phyloP scores from a whole-genome alignment of 2,113 vertebrate species.

The Macrotus californicus region DNA sequence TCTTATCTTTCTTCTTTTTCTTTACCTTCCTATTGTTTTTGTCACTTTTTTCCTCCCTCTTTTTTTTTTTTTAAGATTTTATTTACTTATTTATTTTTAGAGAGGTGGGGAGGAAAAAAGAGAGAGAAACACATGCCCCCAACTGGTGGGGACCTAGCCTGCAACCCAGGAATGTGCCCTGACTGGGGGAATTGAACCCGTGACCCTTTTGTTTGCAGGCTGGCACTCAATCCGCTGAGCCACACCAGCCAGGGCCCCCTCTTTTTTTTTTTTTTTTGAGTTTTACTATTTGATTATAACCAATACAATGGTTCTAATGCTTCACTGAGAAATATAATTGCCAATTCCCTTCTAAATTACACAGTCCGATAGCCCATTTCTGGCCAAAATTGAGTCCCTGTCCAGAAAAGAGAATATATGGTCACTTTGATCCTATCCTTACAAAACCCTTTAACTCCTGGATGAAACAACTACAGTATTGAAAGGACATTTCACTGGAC shows the following conservation, averaged over 20 bases:
- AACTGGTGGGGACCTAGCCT: too few relatives aligned
- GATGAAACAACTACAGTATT: neutral
- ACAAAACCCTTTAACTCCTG: neutral
- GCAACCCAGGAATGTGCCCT: too few relatives aligned
- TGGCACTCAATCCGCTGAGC: too few relatives aligned
- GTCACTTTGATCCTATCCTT: neutral
- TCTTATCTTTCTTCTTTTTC: neutral
- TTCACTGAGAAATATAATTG: slow-evolving; percentile 9
- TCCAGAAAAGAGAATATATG: neutral
- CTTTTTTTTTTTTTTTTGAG: neutral
- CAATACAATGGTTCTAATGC: neutral
- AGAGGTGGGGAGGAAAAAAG: too few relatives aligned
- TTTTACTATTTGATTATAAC: neutral
- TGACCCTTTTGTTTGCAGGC: too few relatives aligned
- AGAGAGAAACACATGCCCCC: too few relatives aligned
- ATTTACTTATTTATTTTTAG: too few relatives aligned
- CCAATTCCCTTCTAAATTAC: neutral
- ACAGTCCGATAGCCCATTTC: neutral
- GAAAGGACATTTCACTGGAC: neutral
- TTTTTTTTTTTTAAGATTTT: too few relatives aligned
- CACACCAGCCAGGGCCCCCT: too few relatives aligned
- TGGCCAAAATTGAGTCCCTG: neutral
- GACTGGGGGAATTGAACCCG: too few relatives aligned
- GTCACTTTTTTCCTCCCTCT: neutral
- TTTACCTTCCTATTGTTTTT: neutral